Conservation (phyloP, 2,113 vertebrate species). For the human region GRCh38 chr7:71843501-71844000, state of each 20-base stretch:
- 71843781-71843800: neutral
- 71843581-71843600: neutral
- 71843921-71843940: neutral
- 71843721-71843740: neutral
- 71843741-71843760: neutral
- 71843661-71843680: neutral
- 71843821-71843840: neutral
- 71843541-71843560: neutral
- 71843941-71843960: neutral
- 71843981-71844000: neutral
- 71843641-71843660: neutral
- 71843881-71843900: accelerated
- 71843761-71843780: accelerated
- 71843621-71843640: neutral
- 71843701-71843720: neutral
- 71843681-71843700: neutral
- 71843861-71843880: neutral
- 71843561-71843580: neutral
- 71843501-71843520: neutral
- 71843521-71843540: neutral
- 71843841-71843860: neutral
- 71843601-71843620: neutral
- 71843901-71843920: neutral
- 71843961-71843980: neutral
- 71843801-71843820: neutral